Percentiles rank a stretch among this genome's conserved stretches.
These are phyloP conservation scores for Oryzaephilus surinamensis DNA, from an alignment of 1,140 invertebrate species.

Conservation along the genomic window DNA sequence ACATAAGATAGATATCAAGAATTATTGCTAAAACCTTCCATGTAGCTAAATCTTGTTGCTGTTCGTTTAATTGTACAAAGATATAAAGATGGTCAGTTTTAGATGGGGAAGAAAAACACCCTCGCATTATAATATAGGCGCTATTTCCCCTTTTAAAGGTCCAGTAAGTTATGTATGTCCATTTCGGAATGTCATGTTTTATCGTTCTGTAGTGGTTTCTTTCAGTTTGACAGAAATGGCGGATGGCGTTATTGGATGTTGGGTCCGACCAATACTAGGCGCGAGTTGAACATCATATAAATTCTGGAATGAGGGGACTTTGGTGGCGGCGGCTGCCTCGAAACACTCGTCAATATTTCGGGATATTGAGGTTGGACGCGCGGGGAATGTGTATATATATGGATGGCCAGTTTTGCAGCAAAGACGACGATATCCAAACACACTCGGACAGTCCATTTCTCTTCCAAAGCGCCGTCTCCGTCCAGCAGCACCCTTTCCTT, in stretches of 20 bases:
- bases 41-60: too few species aligned
- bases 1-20: too few species aligned
- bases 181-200: conserved; percentile 34
- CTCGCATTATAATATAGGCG: too few species aligned
- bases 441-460: conserved; percentile 32
- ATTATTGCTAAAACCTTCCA: too few species aligned
- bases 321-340: conserved; percentile 8
- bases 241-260: conserved; percentile 33
- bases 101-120: too few species aligned
- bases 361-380: conserved; percentile 11
- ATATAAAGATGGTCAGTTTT: too few species aligned
- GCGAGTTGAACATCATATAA: conserved; percentile 31
- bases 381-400: conserved; percentile 14
- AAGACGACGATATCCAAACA: too few species aligned
- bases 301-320: conserved; percentile 26
- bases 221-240: conserved; percentile 33
- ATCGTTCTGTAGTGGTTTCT: conserved; percentile 33
- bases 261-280: conserved; percentile 29
- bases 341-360: conserved; percentile 31
- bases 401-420: too few species aligned
- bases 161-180: too few species aligned
- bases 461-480: conserved; percentile 22
- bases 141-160: too few species aligned
- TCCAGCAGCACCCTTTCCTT: conserved; percentile 14
- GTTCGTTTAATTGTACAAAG: too few species aligned